Percentiles rank a stretch among this genome's conserved stretches.
phyloP scores from a whole-genome alignment of 2,797 vertebrate genomes.

The Triplophysa bombifrons region DNA sequence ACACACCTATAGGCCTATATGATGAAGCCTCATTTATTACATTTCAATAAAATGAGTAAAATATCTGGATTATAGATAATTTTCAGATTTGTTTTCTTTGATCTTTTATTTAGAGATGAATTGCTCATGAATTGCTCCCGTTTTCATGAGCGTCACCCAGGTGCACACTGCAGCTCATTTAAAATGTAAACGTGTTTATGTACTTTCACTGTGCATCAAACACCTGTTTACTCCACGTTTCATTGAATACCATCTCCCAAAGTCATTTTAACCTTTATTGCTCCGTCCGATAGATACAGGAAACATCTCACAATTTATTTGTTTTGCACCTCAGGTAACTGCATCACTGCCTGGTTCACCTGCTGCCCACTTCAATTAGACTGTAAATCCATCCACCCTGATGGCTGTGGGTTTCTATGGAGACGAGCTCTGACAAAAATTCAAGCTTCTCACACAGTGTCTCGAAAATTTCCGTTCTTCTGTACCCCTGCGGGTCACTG shows the following conservation, averaged over 20 bases:
- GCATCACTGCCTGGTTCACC: neutral
- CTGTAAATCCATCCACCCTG: neutral
- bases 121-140: neutral
- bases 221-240: neutral
- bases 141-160: neutral
- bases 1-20: no score
- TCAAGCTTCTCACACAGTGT: neutral
- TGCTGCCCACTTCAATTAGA: conserved; percentile 26
- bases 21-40: no score
- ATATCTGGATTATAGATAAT: no score
- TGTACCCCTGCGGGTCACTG: neutral
- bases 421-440: conserved; percentile 13
- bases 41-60: no score
- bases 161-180: conserved; percentile 2
- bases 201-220: neutral
- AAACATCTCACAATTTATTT: neutral
- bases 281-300: neutral
- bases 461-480: neutral
- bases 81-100: neutral
- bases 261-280: conserved; percentile 8
- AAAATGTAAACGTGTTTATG: conserved; percentile 11
- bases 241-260: neutral
- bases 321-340: conserved; percentile 8
- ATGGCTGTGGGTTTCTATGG: conserved; percentile 26
- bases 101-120: neutral